A percentile compares a stretch with the other conserved stretches of the same genome.
These are phyloP conservation scores for Macheiramphus alcinus DNA, from an alignment of 2,113 vertebrate species.

Conservation along the genomic window DNA sequence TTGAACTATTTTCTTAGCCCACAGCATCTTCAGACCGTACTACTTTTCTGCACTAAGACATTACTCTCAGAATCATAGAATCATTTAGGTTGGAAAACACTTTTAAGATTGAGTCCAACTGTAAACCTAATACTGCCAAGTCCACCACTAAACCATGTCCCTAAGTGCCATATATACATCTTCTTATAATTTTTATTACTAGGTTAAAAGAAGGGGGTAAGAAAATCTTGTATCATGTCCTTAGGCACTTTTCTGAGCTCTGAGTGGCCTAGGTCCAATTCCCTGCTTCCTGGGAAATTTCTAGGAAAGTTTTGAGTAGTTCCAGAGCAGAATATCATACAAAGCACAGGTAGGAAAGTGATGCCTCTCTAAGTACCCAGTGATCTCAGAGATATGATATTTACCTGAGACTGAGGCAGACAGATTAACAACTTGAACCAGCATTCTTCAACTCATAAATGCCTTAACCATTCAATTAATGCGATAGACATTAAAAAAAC, in stretches of 20 bases:
- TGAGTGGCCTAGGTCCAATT: not conserved
- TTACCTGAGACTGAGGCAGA: not conserved
- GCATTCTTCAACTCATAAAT: not conserved
- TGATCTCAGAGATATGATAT: not conserved
- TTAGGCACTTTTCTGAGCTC: not conserved
- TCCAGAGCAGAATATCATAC: not conserved
- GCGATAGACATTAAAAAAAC: not conserved
- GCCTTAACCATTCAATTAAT: not conserved
- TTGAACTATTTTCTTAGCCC: not conserved
- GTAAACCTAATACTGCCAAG: not conserved
- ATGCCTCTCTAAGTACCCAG: fast-evolving
- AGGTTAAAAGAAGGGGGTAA: fast-evolving
- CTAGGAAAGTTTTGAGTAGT: not conserved
- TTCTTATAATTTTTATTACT: not conserved
- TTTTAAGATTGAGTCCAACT: not conserved
- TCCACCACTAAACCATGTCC: not conserved
- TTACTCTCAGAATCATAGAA: not conserved
- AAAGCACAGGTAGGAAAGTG: not conserved
- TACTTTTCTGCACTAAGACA: not conserved
- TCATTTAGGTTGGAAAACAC: not conserved
- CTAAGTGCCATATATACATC: no score
- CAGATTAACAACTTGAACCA: not conserved
- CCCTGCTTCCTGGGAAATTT: not conserved
- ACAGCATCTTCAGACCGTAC: not conserved
- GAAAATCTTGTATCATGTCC: not conserved